Conservation (phyloP, 2,113 vertebrate genomes). For the Grantiella picta region DNA sequence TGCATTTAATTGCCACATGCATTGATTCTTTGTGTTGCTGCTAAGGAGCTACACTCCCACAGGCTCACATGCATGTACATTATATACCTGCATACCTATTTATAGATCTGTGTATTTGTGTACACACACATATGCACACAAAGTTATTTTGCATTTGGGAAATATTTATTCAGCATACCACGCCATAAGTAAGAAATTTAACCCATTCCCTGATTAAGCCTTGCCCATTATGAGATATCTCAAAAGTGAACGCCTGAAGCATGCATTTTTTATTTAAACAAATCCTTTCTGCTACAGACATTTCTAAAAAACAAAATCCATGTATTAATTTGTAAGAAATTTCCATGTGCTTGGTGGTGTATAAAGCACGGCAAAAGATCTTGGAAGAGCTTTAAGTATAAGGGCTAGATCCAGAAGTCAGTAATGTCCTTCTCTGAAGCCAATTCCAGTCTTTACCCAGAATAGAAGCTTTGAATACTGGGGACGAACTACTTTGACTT, state of each 20-base stretch:
- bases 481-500: rapidly evolving
- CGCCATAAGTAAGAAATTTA: not conserved
- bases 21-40: not conserved
- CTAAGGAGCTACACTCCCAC: not conserved
- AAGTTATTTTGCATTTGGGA: not conserved
- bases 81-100: not conserved
- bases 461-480: not conserved
- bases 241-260: not conserved
- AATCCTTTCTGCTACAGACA: not conserved
- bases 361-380: not conserved
- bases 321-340: not conserved
- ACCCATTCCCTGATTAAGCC: not conserved
- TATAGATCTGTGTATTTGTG: not conserved
- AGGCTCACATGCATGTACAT: not conserved
- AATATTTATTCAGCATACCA: not conserved
- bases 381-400: not conserved
- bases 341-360: not conserved
- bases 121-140: not conserved
- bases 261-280: not conserved
- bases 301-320: not conserved
- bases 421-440: not conserved
- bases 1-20: not conserved
- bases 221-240: not conserved
- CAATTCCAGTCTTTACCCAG: not conserved
- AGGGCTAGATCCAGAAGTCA: not conserved